Conservation (phyloP, 2,888 invertebrate genomes). For the Eristalis tenax region DNA sequence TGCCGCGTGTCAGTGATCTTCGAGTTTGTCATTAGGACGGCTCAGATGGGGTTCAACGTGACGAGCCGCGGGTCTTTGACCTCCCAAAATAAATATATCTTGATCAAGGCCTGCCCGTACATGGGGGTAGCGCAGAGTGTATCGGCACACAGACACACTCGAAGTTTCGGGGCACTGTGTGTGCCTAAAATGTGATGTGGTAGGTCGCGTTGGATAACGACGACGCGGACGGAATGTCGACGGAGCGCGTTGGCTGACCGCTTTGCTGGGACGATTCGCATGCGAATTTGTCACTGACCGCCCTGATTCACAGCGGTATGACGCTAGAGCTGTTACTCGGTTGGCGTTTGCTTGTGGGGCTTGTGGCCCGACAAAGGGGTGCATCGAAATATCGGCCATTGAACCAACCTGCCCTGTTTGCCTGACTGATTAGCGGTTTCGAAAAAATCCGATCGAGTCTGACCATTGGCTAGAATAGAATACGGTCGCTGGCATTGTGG, state of each 20-base stretch:
- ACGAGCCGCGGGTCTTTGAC: conserved; percentile 45
- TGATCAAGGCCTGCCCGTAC: conserved; percentile 58
- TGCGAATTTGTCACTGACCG: conserved; percentile 21
- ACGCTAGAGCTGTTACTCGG: conserved; percentile 16
- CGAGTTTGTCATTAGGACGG: conserved; percentile 30
- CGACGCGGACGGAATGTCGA: conserved; percentile 5
- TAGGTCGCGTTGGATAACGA: conserved; percentile 68
- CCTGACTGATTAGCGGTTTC: conserved; percentile 19
- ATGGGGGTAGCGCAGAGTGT: conserved; percentile 24
- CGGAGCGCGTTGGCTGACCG: conserved; percentile 33
- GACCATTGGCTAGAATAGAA: background rate
- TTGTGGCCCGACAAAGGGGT: background rate
- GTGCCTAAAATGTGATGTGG: conserved; percentile 64
- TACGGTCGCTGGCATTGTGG: conserved; percentile 2
- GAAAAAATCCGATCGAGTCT: background rate
- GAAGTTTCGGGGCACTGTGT: conserved; percentile 5
- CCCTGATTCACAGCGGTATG: conserved; percentile 22
- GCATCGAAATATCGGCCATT: conserved; percentile 42
- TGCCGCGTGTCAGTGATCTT: conserved; percentile 48
- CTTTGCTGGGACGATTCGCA: conserved; percentile 28
- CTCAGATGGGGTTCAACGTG: background rate
- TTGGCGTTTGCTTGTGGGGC: background rate
- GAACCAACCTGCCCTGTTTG: conserved; percentile 17
- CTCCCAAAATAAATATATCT: conserved; percentile 55
- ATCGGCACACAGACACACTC: background rate